Evolutionary conservation across 2,888 invertebrate genomes (phyloP).

Genomic region (Heteropelma amictum): DNA sequence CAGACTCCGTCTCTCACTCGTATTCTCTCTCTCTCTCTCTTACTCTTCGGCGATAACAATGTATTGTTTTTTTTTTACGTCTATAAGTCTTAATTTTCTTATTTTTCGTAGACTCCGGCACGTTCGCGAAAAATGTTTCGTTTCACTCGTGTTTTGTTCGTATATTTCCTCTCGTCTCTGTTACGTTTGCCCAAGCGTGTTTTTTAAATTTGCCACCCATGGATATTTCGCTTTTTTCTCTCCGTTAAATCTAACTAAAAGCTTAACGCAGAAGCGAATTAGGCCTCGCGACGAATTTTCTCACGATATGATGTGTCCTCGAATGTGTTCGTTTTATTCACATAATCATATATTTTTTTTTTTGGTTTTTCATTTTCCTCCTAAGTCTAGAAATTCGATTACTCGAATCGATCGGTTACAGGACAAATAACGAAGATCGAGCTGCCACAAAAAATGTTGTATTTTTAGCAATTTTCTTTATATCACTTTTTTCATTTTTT

Average conservation of each 20-base stretch:
- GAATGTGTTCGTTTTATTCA: conserved; percentile 23
- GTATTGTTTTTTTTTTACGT: conserved; percentile 32
- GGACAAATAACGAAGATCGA: conserved; percentile 45
- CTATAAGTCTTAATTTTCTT: conserved; percentile 44
- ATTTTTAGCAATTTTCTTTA: conserved; percentile 24
- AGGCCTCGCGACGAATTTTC: conserved; percentile 53
- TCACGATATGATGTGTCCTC: conserved; percentile 53
- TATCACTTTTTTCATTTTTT: neutral
- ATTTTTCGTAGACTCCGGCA: conserved; percentile 38
- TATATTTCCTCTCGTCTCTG: conserved; percentile 6
- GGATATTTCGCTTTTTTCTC: neutral
- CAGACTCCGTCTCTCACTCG: conserved; percentile 45
- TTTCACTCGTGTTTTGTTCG: conserved; percentile 27
- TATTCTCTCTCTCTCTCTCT: conserved; percentile 8
- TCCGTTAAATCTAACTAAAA: conserved; percentile 50
- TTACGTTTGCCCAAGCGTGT: neutral
- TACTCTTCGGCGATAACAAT: conserved; percentile 54
- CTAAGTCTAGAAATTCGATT: conserved; percentile 49
- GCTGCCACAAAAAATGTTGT: conserved; percentile 38
- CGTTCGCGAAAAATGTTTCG: conserved; percentile 39
- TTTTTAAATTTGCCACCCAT: conserved; percentile 3
- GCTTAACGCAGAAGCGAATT: conserved; percentile 55
- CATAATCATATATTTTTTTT: neutral
- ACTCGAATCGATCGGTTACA: conserved; percentile 41
- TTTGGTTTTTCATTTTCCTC: conserved; percentile 29